These are phyloP conservation scores for Lithophane semibrunnea DNA, from an alignment of 2,888 invertebrate genomes.

Conservation along the genomic window DNA sequence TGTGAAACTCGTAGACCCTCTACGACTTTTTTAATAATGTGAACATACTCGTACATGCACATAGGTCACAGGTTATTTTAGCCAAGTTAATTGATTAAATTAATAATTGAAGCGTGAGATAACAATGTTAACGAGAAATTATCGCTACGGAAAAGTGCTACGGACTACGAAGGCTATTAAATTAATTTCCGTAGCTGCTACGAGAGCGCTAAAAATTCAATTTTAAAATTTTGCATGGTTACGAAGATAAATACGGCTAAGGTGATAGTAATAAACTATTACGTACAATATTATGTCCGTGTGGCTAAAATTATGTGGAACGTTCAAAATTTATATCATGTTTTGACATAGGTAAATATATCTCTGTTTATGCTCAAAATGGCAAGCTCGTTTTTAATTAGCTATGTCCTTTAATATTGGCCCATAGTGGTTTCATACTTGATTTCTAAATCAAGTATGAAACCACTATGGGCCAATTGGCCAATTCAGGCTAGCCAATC, in stretches of 20 bases:
- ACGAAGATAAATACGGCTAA: background rate
- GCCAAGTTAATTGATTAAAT: background rate
- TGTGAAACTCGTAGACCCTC: background rate
- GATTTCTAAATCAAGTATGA: background rate
- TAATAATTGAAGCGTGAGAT: background rate
- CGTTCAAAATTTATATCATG: background rate
- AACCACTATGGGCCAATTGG: background rate
- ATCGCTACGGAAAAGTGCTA: conserved; percentile 9
- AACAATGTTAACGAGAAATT: background rate
- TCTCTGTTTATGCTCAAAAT: background rate
- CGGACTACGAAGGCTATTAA: conserved; percentile 14
- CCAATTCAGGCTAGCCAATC: background rate
- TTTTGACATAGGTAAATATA: background rate
- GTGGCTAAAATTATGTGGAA: background rate
- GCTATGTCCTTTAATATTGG: background rate
- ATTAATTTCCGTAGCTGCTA: conserved; percentile 37
- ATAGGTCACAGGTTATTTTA: background rate
- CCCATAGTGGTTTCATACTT: too few species aligned
- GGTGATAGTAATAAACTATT: background rate
- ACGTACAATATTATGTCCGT: background rate
- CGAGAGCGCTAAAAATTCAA: conserved; percentile 21
- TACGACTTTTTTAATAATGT: background rate
- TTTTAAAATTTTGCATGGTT: background rate
- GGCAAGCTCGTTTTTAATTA: background rate
- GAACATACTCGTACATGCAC: background rate